Base-by-base conservation (phyloP, 2,797 vertebrate species). In the Protonibea diacanthus region DNA sequence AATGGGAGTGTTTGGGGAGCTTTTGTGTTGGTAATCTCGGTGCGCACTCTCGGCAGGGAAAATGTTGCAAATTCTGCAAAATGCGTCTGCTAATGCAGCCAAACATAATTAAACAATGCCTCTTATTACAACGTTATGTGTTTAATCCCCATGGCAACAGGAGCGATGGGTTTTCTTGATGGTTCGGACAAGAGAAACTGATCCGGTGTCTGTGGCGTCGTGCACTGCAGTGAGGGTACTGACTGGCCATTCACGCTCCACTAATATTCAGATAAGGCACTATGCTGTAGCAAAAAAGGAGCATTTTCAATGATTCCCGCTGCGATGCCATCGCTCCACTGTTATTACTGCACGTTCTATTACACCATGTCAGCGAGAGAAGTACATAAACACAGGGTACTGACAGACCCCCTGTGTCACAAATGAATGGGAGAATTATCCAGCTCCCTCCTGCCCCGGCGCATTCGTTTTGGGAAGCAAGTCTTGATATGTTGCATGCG, bases 301-400 rank as follows among this genome's bases (percentile, higher is more conserved):
- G 71, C 77, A 18, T 93, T 93, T 92, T 87, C 87, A 90, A 79
- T 78, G 85, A 79, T 70, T 85, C 92, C 91, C 47, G 82, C 91
- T 90, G 93, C 57, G 89, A 90, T 74, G 83, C 84, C 85, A 59
- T 79, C 82, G 86, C 89, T 81, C 90, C 91, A 92, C 93, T 93
- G 90, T 93, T 91, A 94, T 96, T 95, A 95, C 88, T 58, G 78
- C 71, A 76, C 65, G 64, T 84, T 89, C 91, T 89, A 91, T 94
- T 91, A 91, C 84, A 87, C 75, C 72, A 59, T 86, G 91, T 89
- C 91, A 90, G 80, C 9, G 86, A 92, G 88, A 92, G 90, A 81
- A 91, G 89, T 66, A 63, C 88, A 90, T 94, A 93, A 94, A 93
- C 91, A 94, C 85, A 84, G 90, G 88, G 87, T 91, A 85, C 83